Percentiles rank a stretch among this genome's conserved stretches.
Conservation (phyloP, 2,888 invertebrate species). For the Sialis fuliginosa region DNA sequence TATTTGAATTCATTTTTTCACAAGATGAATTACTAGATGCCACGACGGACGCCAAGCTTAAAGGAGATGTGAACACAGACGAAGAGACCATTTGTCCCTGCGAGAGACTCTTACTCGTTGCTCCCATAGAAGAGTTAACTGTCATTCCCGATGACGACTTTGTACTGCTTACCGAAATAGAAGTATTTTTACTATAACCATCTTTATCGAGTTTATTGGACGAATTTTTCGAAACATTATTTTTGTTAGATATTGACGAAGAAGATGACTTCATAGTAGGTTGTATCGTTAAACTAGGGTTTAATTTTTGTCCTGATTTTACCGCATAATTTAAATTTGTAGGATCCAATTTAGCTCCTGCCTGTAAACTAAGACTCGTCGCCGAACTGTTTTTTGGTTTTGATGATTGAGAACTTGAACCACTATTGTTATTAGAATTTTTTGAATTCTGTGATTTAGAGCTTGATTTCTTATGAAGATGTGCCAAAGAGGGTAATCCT, state of each 20-base stretch:
- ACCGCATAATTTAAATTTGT: conserved; percentile 4
- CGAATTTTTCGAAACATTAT: conserved; percentile 3
- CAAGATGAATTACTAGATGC: conserved; percentile 13
- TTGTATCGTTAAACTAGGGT: conserved; percentile 6
- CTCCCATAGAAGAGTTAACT: conserved; percentile 8
- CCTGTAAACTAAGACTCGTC: conserved; percentile 11
- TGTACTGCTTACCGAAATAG: conserved; percentile 10
- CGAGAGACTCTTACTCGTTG: conserved; percentile 12
- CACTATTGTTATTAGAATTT: conserved; percentile 12
- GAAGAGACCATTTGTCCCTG: conserved; percentile 14
- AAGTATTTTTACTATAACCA: conserved; percentile 9
- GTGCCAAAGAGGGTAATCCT: conserved; percentile 28
- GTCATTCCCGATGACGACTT: conserved; percentile 14
- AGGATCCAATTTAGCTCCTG: conserved; percentile 13
- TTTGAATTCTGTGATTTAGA: conserved; percentile 6
- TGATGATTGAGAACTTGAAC: conserved; percentile 14
- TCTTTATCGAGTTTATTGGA: neutral
- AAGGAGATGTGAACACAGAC: conserved; percentile 24
- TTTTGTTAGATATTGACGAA: conserved; percentile 2
- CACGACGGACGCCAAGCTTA: conserved; percentile 21
- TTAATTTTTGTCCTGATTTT: conserved; percentile 6
- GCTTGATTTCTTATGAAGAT: conserved; percentile 19
- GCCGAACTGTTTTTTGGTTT: conserved; percentile 10
- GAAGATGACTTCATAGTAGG: conserved; percentile 5
- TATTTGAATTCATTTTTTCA: conserved; percentile 11